These are phyloP conservation scores for Eupithecia subumbrata DNA, from an alignment of 2,888 invertebrate species.

Conservation along the genomic window DNA sequence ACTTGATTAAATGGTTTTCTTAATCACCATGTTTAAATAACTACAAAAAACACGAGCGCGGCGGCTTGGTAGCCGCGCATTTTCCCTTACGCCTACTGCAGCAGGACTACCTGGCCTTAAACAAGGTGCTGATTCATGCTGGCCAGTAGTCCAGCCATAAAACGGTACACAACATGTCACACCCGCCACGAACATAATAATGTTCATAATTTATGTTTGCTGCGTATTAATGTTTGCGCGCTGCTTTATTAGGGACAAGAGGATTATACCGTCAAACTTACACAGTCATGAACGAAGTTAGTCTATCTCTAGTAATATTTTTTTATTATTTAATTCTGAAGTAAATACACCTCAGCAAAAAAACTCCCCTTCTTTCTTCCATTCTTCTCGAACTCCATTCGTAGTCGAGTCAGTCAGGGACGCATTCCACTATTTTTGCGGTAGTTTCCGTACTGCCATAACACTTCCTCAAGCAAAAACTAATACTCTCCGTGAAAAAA, in stretches of 20 bases:
- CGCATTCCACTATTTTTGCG: not conserved
- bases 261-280: constrained; percentile 44
- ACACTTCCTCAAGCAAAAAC: too few species aligned
- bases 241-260: constrained; percentile 53
- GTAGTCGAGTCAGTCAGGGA: not conserved
- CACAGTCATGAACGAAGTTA: constrained; percentile 37
- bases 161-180: constrained; percentile 5
- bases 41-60: too few species aligned
- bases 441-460: not conserved
- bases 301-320: not conserved
- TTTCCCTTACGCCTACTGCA: too few species aligned
- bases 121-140: not conserved
- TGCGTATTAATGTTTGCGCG: constrained; percentile 55
- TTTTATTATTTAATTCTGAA: not conserved
- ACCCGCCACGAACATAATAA: constrained; percentile 26
- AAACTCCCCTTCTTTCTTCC: not conserved
- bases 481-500: too few species aligned
- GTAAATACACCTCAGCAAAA: not conserved
- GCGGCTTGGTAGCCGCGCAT: too few species aligned
- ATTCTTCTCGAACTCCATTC: not conserved
- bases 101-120: too few species aligned
- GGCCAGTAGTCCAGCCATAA: not conserved
- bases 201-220: constrained; percentile 52
- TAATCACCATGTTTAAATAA: too few species aligned
- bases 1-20: too few species aligned